These are phyloP conservation scores for Montipora capitata DNA, from an alignment of 92 coral and sea anemone genomes.

Conservation along the genomic window DNA sequence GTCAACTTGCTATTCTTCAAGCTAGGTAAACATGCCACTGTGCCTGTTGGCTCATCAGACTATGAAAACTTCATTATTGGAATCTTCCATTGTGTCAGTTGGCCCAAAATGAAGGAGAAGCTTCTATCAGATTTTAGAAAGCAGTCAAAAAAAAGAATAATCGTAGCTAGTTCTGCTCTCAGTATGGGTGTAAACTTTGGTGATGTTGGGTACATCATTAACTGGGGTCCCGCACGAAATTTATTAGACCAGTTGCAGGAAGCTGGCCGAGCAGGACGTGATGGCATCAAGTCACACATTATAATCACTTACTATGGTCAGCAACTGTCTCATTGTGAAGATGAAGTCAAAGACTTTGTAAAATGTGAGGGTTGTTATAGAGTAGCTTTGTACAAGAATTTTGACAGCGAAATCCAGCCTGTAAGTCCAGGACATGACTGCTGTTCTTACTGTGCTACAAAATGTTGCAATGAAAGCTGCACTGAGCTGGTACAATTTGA, in stretches of 20 bases:
- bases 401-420: slow-evolving; percentile 35
- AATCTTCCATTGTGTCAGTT: slow-evolving; percentile 55
- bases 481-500: slow-evolving; percentile 25
- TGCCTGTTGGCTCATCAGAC: slow-evolving; percentile 29
- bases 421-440: slow-evolving; percentile 57
- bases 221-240: slow-evolving; percentile 69
- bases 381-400: slow-evolving; percentile 43
- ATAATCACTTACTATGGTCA: slow-evolving; percentile 51
- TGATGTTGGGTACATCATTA: slow-evolving; percentile 51
- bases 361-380: slow-evolving; percentile 32
- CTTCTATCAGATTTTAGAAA: slow-evolving; percentile 26
- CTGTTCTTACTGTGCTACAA: slow-evolving; percentile 58
- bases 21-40: slow-evolving; percentile 41
- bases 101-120: slow-evolving; percentile 48
- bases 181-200: slow-evolving; percentile 69
- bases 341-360: slow-evolving; percentile 47
- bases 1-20: slow-evolving; percentile 37
- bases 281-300: slow-evolving; percentile 33
- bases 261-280: slow-evolving; percentile 71
- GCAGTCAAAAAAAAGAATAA: slow-evolving; percentile 44
- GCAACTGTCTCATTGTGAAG: slow-evolving; percentile 58
- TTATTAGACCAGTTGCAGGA: slow-evolving; percentile 57
- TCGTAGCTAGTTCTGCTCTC: slow-evolving; percentile 63
- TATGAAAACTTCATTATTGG: slow-evolving; percentile 42
- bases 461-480: slow-evolving; percentile 48